Evolutionary conservation across 2,888 invertebrate genomes (phyloP).

Genomic region (Masnerella sp.): DNA sequence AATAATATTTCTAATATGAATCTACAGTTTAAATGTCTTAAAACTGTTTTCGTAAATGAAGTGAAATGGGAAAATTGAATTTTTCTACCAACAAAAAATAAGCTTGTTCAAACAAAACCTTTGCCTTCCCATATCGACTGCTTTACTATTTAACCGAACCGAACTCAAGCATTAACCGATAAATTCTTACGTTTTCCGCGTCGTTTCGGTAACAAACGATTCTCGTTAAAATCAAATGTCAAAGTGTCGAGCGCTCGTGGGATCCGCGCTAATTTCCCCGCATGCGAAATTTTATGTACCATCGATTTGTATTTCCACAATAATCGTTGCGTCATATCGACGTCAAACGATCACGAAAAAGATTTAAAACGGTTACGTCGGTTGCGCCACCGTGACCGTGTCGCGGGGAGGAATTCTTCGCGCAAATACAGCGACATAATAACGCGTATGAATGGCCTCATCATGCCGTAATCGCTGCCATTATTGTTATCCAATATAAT

Average conservation of each 20-base stretch:
- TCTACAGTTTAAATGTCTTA: too few relatives aligned
- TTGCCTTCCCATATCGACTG: too few relatives aligned
- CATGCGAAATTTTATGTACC: constrained; percentile 43
- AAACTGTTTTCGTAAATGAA: too few relatives aligned
- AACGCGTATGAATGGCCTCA: constrained; percentile 50
- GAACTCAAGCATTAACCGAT: constrained; percentile 25
- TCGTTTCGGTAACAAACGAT: constrained; percentile 51
- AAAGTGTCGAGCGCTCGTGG: constrained; percentile 41
- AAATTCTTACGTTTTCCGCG: constrained; percentile 47
- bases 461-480: constrained; percentile 38
- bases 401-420: constrained; percentile 10
- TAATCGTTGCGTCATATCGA: constrained; percentile 50
- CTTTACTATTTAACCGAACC: too few relatives aligned
- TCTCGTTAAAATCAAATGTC: constrained; percentile 48
- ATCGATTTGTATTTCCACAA: constrained; percentile 41
- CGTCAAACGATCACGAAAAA: constrained; percentile 35
- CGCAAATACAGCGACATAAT: constrained; percentile 39
- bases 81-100: too few relatives aligned
- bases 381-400: constrained; percentile 38
- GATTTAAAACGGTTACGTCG: constrained; percentile 39
- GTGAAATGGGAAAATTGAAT: too few relatives aligned
- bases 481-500: constrained; percentile 57
- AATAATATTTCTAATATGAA: too few relatives aligned
- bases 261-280: constrained; percentile 48
- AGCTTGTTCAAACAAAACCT: too few relatives aligned